A percentile compares a stretch with the other conserved stretches of the same genome.
These are phyloP conservation scores for Ophion obscuratus DNA, from an alignment of 2,888 invertebrate genomes.

Conservation along the genomic window DNA sequence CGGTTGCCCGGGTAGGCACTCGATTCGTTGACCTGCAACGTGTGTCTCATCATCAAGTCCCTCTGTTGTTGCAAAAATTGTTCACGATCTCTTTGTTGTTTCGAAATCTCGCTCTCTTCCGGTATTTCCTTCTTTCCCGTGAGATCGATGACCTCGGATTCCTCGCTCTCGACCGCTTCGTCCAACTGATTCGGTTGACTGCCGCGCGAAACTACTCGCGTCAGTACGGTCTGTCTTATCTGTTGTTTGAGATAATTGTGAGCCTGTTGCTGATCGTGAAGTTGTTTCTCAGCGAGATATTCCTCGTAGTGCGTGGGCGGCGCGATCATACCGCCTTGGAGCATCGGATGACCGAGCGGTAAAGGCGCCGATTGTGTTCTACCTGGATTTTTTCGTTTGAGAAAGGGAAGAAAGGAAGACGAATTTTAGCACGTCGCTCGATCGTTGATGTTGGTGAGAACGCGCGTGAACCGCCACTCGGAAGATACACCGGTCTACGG, in stretches of 20 bases:
- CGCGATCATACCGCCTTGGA: conserved; percentile 85
- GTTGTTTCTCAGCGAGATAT: conserved; percentile 85
- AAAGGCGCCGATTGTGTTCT: conserved; percentile 97
- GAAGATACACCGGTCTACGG: background rate
- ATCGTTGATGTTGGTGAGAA: conserved; percentile 15
- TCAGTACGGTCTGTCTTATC: conserved; percentile 94
- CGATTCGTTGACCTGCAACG: conserved; percentile 85
- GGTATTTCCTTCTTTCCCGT: conserved; percentile 87
- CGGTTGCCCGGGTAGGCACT: conserved; percentile 80
- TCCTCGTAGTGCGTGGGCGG: conserved; percentile 85
- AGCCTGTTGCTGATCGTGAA: conserved; percentile 85
- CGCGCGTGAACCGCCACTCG: conserved; percentile 39
- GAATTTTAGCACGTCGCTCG: conserved; percentile 61
- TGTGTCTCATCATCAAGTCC: conserved; percentile 87
- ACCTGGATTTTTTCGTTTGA: conserved; percentile 83
- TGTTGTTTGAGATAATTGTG: conserved; percentile 91
- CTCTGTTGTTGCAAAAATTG: conserved; percentile 88
- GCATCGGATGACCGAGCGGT: conserved; percentile 95
- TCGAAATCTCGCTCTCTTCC: conserved; percentile 85
- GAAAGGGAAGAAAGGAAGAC: conserved; percentile 43
- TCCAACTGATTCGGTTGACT: conserved; percentile 87
- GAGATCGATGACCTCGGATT: conserved; percentile 90
- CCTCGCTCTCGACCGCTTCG: conserved; percentile 85
- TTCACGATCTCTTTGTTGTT: conserved; percentile 87
- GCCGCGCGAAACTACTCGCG: conserved; percentile 88